These are phyloP conservation scores for Peromyscus aztecus DNA, from an alignment of 2,797 vertebrate species.

Conservation along the genomic window DNA sequence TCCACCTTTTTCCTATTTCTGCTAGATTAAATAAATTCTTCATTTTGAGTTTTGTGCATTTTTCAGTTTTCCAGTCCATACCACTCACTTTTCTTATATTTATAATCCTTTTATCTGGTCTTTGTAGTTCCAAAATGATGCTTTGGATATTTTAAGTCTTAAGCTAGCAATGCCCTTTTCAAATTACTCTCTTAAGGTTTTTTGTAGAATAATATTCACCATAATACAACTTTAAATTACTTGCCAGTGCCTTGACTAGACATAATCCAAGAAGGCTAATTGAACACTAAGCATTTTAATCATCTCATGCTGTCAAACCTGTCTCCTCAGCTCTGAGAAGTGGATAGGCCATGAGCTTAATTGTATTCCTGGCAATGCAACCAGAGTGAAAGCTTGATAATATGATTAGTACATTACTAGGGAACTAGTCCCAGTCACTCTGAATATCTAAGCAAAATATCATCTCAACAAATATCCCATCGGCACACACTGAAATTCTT, in stretches of 20 bases:
- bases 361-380: slow-evolving; percentile 65
- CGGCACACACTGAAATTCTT: slow-evolving; percentile 42
- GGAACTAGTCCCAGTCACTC: slow-evolving; percentile 39
- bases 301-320: slow-evolving; percentile 71
- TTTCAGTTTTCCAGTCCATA: slow-evolving; percentile 80
- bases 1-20: slow-evolving; percentile 80
- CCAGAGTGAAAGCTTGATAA: slow-evolving; percentile 26
- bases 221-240: slow-evolving; percentile 72
- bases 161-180: slow-evolving; percentile 85
- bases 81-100: slow-evolving; percentile 82
- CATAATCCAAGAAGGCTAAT: slow-evolving; percentile 76
- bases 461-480: slow-evolving; percentile 52
- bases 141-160: slow-evolving; percentile 84
- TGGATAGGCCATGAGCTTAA: slow-evolving; percentile 65
- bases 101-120: slow-evolving; percentile 82
- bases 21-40: slow-evolving; percentile 82
- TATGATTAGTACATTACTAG: slow-evolving; percentile 10
- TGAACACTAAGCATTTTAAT: slow-evolving; percentile 81
- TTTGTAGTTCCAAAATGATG: slow-evolving; percentile 84
- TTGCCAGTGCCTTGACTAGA: slow-evolving; percentile 70
- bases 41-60: slow-evolving; percentile 72
- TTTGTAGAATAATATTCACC: slow-evolving; percentile 76
- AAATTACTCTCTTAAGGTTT: slow-evolving; percentile 68
- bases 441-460: slow-evolving; percentile 48
- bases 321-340: slow-evolving; percentile 68